Base-by-base conservation (phyloP, 2,888 invertebrate species). In the Lycia hirtaria region DNA sequence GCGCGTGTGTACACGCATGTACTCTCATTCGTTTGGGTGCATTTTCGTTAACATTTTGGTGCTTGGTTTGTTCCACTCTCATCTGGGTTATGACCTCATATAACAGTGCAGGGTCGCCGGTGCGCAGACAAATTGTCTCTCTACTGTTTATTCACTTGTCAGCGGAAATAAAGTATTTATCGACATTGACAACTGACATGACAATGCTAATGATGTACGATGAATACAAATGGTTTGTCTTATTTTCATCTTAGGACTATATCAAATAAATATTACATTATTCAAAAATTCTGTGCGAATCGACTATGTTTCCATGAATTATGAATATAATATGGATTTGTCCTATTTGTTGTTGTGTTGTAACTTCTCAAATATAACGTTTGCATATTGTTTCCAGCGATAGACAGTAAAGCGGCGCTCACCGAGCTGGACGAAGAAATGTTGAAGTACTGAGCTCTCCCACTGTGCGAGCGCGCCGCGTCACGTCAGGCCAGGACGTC, bases 341-440 rank as follows among this genome's bases (percentile, higher is more conserved):
- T 3, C n/a, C 12, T 19, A 14, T 24, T 12, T 14, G 4, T 0
- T 19, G 7, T 19, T 26, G 17, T 28, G 0, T 12, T 7, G 6
- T 22, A 17, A 7, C 2, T 19, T 12, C 7, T 1, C 9, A 19
- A 22, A 6, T 26, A 28, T 3, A n/a, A 3, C 1, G 2, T 22
- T 15, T 43, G n/a, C 12, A 12, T 56, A 15, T 30, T 52, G n/a
- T 61, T 85, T 81, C 2, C 86, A 90, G 91, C 75, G 90, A 91
- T 88, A 87, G 91, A 89, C 90, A 88, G 88, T 91, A 91, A 91
- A 76, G 64, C 83, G 73, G 86, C 88, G 80, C 88, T 91, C 75
- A 79, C 87, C 54, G 87, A 88, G 51, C 72, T 87, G 58, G 88
- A 87, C 69, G 87, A 89, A 64, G 86, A 88, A 56, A 72, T 86